Evolutionary conservation across 1,140 invertebrate genomes (phyloP), one percentile per base, ranked within the genome.

Genomic region (Polypedilum pembai): DNA sequence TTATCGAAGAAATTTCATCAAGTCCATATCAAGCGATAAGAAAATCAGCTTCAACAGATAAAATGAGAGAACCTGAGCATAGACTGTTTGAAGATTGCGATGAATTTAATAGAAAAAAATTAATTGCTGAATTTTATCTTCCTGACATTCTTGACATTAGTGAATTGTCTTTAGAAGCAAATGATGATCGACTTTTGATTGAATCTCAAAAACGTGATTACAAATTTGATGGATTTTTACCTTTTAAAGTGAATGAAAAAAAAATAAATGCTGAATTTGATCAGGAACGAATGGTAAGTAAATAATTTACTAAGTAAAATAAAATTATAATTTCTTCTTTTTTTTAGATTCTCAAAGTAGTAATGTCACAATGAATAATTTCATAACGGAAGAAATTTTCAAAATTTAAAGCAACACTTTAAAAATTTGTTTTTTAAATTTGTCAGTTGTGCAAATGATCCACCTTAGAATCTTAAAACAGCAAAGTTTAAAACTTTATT

Each of bases 151-250:
- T 4, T 74, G 74, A 84, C 41, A 83, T 83, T 0, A 82, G 86
- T 73, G 87, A 90, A 76, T 76, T 93, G 8, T 85, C 79, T 17
- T 80, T 92, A 72, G 86, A 91, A 78, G 78, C 93, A 73, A 88
- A 90, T 1, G 88, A 90, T 77, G 90, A 93, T 83, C 84, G 91
- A 76, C 86, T 93, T 75, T 78, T 91, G 18, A 79, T 93, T 66
- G 86, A 89, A 77, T 85, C 84, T 21, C 77, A 84, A 65, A 86
- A 85, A 65, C 82, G 84, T 77, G 84, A 85, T 45, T 87, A 87
- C 77, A 78, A 88, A 17, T 82, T 91, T 41, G 90, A 93, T 80
- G 84, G 90, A 74, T 92, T 88, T 79, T 78, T 92, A 17, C 89
- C 90, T 5, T 86, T 85, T 79, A 79, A 80, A 45, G 80, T 92